Percentiles rank a stretch among this genome's conserved stretches.
These are phyloP conservation scores for Holothuria leucospilota DNA, from an alignment of 53 echinoderm and acorn worm genomes.

Conservation along the genomic window DNA sequence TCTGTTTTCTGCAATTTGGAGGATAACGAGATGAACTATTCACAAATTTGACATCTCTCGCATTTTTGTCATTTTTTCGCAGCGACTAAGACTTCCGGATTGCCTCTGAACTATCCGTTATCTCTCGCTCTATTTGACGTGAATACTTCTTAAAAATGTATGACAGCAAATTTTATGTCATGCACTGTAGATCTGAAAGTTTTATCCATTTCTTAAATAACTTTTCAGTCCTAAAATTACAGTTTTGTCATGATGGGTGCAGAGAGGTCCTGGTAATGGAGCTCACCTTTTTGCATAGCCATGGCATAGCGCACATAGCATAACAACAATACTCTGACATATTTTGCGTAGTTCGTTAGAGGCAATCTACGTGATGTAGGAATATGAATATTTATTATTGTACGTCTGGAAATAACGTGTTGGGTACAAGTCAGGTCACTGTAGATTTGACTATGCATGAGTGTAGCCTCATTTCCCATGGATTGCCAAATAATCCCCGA, in stretches of 20 bases:
- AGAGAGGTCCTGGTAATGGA: slow-evolving; percentile 46
- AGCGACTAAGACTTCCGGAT: slow-evolving; percentile 97
- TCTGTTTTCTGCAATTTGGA: slow-evolving; percentile 70
- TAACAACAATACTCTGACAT: slow-evolving; percentile 46
- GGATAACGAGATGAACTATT: slow-evolving; percentile 66
- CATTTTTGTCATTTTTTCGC: slow-evolving; percentile 99
- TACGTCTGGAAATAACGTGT: too few relatives aligned
- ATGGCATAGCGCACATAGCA: slow-evolving; percentile 52
- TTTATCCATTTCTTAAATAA: too few relatives aligned
- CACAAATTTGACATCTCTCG: slow-evolving; percentile 96
- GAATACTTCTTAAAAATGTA: too few relatives aligned
- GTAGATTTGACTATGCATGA: too few relatives aligned
- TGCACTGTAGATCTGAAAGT: too few relatives aligned
- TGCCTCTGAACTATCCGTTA: slow-evolving; percentile 55
- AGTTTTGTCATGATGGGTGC: slow-evolving; percentile 18
- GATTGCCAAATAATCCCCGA: slow-evolving; percentile 28
- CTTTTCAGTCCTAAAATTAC: too few relatives aligned
- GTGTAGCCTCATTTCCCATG: not conserved
- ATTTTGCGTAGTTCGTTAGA: slow-evolving; percentile 13
- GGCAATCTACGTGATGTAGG: slow-evolving; percentile 8
- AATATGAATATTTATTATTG: slow-evolving; percentile 16
- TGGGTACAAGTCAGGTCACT: too few relatives aligned
- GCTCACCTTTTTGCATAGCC: slow-evolving; percentile 51
- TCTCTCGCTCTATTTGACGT: too few relatives aligned
- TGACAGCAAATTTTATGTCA: too few relatives aligned